Conservation (phyloP, 2,888 invertebrate genomes). For the Ametastegia equiseti region DNA sequence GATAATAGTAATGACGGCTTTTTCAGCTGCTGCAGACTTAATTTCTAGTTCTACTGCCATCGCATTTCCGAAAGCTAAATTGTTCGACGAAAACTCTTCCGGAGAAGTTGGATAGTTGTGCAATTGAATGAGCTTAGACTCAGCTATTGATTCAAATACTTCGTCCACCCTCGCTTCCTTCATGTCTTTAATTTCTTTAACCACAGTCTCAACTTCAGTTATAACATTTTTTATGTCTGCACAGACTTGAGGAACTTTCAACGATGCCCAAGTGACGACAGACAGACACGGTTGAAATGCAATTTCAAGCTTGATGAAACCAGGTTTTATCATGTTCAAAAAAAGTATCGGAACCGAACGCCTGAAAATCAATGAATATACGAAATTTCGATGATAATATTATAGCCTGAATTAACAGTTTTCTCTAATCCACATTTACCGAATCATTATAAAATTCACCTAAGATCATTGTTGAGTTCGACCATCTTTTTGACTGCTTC, state of each 20-base stretch:
- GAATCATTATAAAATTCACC: conserved; percentile 56
- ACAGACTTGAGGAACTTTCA: conserved; percentile 83
- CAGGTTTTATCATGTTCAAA: conserved; percentile 83
- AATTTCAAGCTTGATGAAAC: conserved; percentile 83
- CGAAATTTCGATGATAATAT: background rate
- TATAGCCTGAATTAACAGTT: background rate
- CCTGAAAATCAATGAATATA: conserved; percentile 56
- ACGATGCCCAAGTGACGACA: conserved; percentile 89
- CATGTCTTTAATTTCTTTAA: conserved; percentile 85
- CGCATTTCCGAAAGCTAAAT: conserved; percentile 78
- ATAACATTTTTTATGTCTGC: conserved; percentile 79
- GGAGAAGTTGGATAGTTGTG: conserved; percentile 82
- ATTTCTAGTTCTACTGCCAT: conserved; percentile 78
- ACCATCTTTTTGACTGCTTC: conserved; percentile 82
- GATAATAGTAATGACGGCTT: conserved; percentile 87
- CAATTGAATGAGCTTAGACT: conserved; percentile 81
- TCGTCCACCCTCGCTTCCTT: conserved; percentile 87
- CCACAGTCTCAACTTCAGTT: conserved; percentile 82
- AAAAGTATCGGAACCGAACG: conserved; percentile 82
- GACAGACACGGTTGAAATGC: conserved; percentile 87
- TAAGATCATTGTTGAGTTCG: conserved; percentile 79
- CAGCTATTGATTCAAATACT: conserved; percentile 81
- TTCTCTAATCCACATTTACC: too few relatives aligned
- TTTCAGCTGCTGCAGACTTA: conserved; percentile 84
- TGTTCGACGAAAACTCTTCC: conserved; percentile 80